Evolutionary conservation across 2,113 vertebrate species (phyloP).

Genomic region (Melanerpes aurifrons): DNA sequence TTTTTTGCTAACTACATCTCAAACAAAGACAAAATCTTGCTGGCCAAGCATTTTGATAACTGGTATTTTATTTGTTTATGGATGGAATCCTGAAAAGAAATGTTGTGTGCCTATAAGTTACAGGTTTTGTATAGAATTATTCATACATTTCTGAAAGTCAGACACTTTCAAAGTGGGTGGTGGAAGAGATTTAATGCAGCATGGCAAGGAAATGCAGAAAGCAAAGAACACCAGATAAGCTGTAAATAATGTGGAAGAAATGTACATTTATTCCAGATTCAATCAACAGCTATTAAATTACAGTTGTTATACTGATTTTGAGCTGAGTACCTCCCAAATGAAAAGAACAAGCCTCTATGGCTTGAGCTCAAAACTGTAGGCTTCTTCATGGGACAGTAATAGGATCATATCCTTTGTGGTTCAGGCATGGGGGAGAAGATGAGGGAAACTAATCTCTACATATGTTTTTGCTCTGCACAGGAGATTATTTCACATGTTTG

Average conservation of each 20-base stretch:
- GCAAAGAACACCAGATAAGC: neutral
- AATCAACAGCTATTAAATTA: neutral
- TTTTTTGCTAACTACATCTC: neutral
- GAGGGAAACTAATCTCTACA: neutral
- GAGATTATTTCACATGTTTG: neutral
- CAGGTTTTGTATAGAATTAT: neutral
- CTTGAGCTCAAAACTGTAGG: neutral
- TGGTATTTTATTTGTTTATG: neutral
- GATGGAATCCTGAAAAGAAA: neutral
- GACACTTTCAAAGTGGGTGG: neutral
- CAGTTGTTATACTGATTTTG: neutral
- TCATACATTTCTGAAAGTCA: neutral
- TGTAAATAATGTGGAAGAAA: slow-evolving; percentile 20
- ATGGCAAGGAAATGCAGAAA: slow-evolving; percentile 1
- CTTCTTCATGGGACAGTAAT: neutral
- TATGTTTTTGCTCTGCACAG: neutral
- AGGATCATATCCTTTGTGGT: neutral
- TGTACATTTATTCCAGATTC: slow-evolving; percentile 20
- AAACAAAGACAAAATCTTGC: neutral
- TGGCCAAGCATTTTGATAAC: neutral
- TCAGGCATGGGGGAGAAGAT: neutral
- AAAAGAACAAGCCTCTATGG: neutral
- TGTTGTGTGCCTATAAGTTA: no score
- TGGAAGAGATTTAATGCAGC: slow-evolving; percentile 3
- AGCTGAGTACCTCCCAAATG: neutral